Percentiles rank a stretch among this genome's conserved stretches.
These are phyloP conservation scores for Cabera pusaria DNA, from an alignment of 2,888 invertebrate genomes.

Conservation along the genomic window DNA sequence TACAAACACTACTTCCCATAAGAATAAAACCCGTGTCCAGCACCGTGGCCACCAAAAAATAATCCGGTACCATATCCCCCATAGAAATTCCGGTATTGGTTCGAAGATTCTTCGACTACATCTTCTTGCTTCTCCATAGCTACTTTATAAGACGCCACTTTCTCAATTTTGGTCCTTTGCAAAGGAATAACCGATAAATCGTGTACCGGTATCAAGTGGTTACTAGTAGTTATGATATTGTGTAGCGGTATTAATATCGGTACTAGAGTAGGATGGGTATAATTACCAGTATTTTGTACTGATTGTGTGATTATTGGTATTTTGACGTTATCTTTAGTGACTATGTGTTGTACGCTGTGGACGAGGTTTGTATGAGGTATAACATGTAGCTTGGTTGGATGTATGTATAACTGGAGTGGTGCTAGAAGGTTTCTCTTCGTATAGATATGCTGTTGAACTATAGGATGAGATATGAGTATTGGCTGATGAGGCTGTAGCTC, in stretches of 20 bases:
- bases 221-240: slow-evolving; percentile 30
- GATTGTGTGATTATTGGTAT: slow-evolving; percentile 50
- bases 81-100: slow-evolving; percentile 57
- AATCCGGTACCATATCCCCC: slow-evolving; percentile 69
- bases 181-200: slow-evolving; percentile 69
- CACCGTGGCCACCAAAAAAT: slow-evolving; percentile 67
- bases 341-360: slow-evolving; percentile 48
- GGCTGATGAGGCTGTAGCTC: slow-evolving; percentile 24
- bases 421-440: slow-evolving; percentile 33
- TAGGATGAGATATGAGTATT: slow-evolving; percentile 29
- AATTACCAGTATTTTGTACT: slow-evolving; percentile 46
- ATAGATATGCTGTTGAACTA: slow-evolving; percentile 20
- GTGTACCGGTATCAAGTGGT: slow-evolving; percentile 54
- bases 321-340: slow-evolving; percentile 43
- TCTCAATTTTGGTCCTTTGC: slow-evolving; percentile 46
- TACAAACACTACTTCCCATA: slow-evolving; percentile 46
- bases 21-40: slow-evolving; percentile 70
- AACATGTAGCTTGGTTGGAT: slow-evolving; percentile 56
- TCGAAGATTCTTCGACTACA: slow-evolving; percentile 46
- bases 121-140: slow-evolving; percentile 46
- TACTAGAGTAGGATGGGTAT: slow-evolving; percentile 46
- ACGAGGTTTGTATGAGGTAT: slow-evolving; percentile 52
- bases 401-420: slow-evolving; percentile 44
- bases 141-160: slow-evolving; percentile 35
- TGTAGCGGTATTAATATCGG: slow-evolving; percentile 53